A percentile compares a stretch with the other conserved stretches of the same genome.
These are phyloP conservation scores for Naja naja DNA, from an alignment of 2,113 vertebrate species.

Conservation along the genomic window DNA sequence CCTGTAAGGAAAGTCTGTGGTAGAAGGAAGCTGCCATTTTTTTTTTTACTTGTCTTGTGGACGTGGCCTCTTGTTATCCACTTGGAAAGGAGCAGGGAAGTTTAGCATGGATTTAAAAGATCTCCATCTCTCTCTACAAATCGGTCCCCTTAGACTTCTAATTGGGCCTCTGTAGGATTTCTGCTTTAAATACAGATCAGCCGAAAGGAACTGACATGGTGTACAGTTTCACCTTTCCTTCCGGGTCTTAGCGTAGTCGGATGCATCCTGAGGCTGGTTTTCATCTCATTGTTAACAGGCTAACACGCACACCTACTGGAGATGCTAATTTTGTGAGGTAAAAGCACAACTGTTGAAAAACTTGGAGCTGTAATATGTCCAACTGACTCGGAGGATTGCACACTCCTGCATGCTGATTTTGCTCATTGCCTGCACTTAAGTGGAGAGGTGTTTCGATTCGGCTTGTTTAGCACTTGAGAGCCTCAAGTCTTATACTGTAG, in stretches of 20 bases:
- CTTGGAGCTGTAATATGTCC: not conserved
- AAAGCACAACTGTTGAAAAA: not conserved
- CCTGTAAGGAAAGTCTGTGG: conserved; percentile 54
- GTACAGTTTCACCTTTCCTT: not conserved
- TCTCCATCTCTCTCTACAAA: conserved; percentile 49
- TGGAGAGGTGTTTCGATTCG: not conserved
- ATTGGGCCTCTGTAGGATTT: conserved; percentile 54
- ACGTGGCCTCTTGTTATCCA: conserved; percentile 43
- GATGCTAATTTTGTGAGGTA: not conserved
- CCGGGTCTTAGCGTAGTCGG: not conserved
- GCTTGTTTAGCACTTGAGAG: not conserved
- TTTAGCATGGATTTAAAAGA: conserved; percentile 53
- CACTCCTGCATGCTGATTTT: not conserved
- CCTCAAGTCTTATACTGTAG: too few species aligned
- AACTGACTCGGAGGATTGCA: not conserved
- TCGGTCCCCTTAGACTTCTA: conserved; percentile 48
- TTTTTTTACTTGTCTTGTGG: conserved; percentile 38
- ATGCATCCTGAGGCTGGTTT: not conserved
- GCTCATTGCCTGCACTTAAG: not conserved
- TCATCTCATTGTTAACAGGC: not conserved
- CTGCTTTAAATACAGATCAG: not conserved
- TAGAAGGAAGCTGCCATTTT: conserved; percentile 54
- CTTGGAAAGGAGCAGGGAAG: conserved; percentile 56
- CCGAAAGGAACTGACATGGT: not conserved
- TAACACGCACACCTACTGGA: not conserved